These are phyloP conservation scores for Phortica variegata DNA, from an alignment of 1,140 invertebrate genomes.

Conservation along the genomic window DNA sequence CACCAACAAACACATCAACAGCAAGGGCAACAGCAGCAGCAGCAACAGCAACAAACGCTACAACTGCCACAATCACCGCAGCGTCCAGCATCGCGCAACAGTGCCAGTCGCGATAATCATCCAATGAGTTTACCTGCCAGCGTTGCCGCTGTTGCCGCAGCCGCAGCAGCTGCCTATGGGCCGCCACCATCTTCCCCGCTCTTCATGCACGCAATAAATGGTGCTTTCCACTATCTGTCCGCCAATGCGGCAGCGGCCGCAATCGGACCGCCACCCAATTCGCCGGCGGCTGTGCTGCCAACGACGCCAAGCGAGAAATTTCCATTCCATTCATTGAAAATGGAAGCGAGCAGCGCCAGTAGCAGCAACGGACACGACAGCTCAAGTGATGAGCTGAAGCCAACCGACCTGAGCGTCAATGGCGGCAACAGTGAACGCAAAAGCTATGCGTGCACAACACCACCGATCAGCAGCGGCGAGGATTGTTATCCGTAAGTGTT, in stretches of 20 bases:
- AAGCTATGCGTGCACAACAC: conserved; percentile 6
- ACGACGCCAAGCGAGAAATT: conserved; percentile 37
- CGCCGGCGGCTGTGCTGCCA: conserved; percentile 33
- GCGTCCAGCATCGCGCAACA: conserved; percentile 33
- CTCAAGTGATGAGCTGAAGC: conserved; percentile 58
- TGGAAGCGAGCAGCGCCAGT: conserved; percentile 31
- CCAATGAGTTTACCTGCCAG: conserved; percentile 38
- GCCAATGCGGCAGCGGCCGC: conserved; percentile 37
- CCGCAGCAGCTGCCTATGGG: conserved; percentile 45
- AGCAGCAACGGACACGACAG: conserved; percentile 27
- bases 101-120: conserved; percentile 12
- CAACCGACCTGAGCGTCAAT: conserved; percentile 61
- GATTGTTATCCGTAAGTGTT: conserved; percentile 56
- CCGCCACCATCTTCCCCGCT: conserved; percentile 54
- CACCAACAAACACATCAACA: conserved; percentile 59
- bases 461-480: conserved; percentile 17
- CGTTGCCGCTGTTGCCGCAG: conserved; percentile 43
- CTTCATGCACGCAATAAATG: conserved; percentile 52
- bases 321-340: conserved; percentile 47
- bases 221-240: conserved; percentile 52
- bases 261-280: conserved; percentile 38
- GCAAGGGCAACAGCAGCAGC: conserved; percentile 21
- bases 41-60: conserved; percentile 35
- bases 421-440: conserved; percentile 24
- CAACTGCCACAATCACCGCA: conserved; percentile 32